phyloP scores from a whole-genome alignment of 2,888 invertebrate genomes.

The Drosophila formosana region DNA sequence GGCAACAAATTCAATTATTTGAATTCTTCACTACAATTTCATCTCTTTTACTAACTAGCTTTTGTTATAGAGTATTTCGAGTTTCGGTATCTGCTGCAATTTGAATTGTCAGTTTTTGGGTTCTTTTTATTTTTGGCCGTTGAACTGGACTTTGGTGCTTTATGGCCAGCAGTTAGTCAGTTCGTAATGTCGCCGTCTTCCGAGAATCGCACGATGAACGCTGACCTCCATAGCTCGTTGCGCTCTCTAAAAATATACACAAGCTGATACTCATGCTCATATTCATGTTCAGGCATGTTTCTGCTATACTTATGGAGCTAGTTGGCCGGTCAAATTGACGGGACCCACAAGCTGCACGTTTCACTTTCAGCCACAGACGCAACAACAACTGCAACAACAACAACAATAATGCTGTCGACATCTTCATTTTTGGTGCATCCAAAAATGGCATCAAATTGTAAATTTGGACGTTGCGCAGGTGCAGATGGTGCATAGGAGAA shows the following conservation, averaged over 20 bases:
- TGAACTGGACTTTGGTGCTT: slow-evolving; percentile 74
- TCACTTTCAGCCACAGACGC: slow-evolving; percentile 62
- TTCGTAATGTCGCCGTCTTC: slow-evolving; percentile 68
- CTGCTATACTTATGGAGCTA: slow-evolving; percentile 20
- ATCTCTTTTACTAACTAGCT: neutral
- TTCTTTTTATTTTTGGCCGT: slow-evolving; percentile 35
- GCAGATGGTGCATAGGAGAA: slow-evolving; percentile 56
- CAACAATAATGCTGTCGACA: slow-evolving; percentile 63
- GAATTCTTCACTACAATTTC: neutral
- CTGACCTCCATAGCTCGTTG: slow-evolving; percentile 65
- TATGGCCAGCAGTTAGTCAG: slow-evolving; percentile 59
- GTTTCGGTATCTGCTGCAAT: neutral
- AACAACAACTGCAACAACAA: slow-evolving; percentile 24
- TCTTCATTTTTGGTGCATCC: slow-evolving; percentile 71
- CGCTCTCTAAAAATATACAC: slow-evolving; percentile 28
- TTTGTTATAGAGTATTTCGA: slow-evolving; percentile 30
- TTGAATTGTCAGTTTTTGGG: slow-evolving; percentile 12
- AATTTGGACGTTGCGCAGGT: slow-evolving; percentile 67
- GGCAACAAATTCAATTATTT: too few species aligned
- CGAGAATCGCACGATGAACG: slow-evolving; percentile 62
- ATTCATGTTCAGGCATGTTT: slow-evolving; percentile 9
- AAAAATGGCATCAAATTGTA: slow-evolving; percentile 77
- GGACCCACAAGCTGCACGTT: slow-evolving; percentile 66
- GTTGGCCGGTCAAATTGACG: slow-evolving; percentile 43
- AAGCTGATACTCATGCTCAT: neutral